Evolutionary conservation across 2,113 vertebrate species (phyloP).

Genomic region (Gyps fulvus): DNA sequence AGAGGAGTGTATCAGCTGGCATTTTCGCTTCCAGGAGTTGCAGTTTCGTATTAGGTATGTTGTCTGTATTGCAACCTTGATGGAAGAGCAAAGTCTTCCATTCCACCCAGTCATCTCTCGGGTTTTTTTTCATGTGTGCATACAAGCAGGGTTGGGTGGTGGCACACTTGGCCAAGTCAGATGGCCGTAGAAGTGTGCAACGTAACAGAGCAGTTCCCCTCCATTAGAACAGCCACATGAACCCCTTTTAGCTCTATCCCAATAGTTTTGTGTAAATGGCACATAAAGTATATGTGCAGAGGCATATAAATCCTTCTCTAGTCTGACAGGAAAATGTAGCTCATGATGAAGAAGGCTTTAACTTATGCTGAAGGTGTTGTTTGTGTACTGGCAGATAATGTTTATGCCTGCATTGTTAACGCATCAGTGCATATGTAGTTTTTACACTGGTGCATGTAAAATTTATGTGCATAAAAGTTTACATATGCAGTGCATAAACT

Average conservation of each 20-base stretch:
- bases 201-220: not conserved
- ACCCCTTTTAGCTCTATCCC: not conserved
- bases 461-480: not conserved
- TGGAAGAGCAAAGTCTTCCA: not conserved
- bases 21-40: not conserved
- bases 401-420: not conserved
- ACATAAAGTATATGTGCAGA: not conserved
- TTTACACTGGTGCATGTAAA: not conserved
- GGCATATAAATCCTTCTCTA: not conserved
- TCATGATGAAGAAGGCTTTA: not conserved
- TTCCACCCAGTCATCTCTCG: not conserved
- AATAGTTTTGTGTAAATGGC: not conserved
- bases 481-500: not conserved
- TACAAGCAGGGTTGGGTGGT: not conserved
- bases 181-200: not conserved
- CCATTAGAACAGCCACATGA: not conserved
- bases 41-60: not conserved
- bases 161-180: not conserved
- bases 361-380: not conserved
- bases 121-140: accelerated
- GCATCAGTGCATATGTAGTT: not conserved
- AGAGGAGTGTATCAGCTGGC: not conserved
- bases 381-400: not conserved
- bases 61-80: not conserved
- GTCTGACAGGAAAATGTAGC: not conserved